Base-by-base conservation (phyloP, 1,140 invertebrate species). In the Idris sp. region DNA sequence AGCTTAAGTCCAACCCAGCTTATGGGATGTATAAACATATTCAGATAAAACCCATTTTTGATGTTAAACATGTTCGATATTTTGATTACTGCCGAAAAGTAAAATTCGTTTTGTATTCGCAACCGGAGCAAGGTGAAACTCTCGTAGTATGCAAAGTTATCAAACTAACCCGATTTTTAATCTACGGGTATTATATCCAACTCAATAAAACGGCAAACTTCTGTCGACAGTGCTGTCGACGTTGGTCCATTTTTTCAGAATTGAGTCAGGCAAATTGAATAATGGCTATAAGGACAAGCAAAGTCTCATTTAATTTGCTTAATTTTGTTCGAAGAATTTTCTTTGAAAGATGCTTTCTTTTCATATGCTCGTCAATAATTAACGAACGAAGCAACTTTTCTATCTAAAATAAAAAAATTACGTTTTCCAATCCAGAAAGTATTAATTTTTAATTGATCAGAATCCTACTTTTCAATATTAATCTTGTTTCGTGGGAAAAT, bases 111-210 rank as follows among this genome's bases (percentile, higher is more conserved):
- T 18, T 10, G 33, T 68, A 15, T 41, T n/a, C n/a, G 15, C 15
- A 19, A 33, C 28, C 36, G 46, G 25, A 41, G 19, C n/a, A 14
- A 46, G 38, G 2, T 15, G 41, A 62, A 62, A n/a, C n/a, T n/a
- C 30, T 53, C 36, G 38, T 51, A 51, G 46, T 9, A 43, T 25
- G 40, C 18, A 58, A 58, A 69, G 25, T 69, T 69, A 59, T 16
- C 38, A 16, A 71, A 71, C 40, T 71, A 71, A 61, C 54, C 65
- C 40, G 65, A 61, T 71, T 71, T 54, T 71, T 71, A 71, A 71
- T 61, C 33, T 56, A 16, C 30, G 38, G 31, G 65, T 54, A 61
- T 71, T 71, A 71, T 61, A 61, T 61, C 48, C 40, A 71, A 61
- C 46, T 48, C 54, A 40, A 71, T 71, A 71, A 71, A 61, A 61